Base-by-base conservation (phyloP, 2,113 vertebrate species). In the Echinops telfairi region DNA sequence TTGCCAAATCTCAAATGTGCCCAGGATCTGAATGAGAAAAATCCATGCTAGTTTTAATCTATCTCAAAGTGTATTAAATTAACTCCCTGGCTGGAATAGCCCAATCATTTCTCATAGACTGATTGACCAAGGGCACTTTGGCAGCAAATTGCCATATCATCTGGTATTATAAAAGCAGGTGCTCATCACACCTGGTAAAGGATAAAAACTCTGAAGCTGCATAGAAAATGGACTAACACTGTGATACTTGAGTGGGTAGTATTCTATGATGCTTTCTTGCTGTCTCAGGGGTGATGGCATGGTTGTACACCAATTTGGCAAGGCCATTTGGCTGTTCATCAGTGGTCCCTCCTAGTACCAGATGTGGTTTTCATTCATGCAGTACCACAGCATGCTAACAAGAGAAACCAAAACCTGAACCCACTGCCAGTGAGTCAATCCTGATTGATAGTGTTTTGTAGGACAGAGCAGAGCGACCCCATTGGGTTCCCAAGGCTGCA, bases 1-100 rank as follows among this genome's bases (percentile, higher is more conserved):
- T 27, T 83, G 79, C 70, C 92, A 91, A n/a, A 66, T 89, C 66
- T 57, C 78, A 85, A 40, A 47, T 71, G 62, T 91, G 33, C 36
- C 16, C 36, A 64, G 83, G 53, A 53, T 38, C 36, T 33, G 22
- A 20, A 36, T 1, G 5, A 83, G 9, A 20, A 84, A 10, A 93
- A 90, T 38, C 2, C 29, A 8, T 36, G 25, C 23, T 85, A n/a
- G 22, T 80, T 93, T 96, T 78, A 70, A 84, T 89, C 71, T 82
- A 62, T 75, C 5, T 66, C 31, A 23, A 25, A 83, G 70, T 86
- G 57, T 27, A 75, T 85, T 76, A 77, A 47, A 79, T 75, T 73
- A 57, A 75, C 8, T 73, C 38, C 53, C 73, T 87, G 94, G 25
- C 47, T 33, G 64, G 11, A 89, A 27, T 4, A 79, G 27, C 57